Percentiles rank a stretch among this genome's conserved stretches.
These are phyloP conservation scores for Rhinogobio ventralis DNA, from an alignment of 2,797 vertebrate genomes.

Conservation along the genomic window DNA sequence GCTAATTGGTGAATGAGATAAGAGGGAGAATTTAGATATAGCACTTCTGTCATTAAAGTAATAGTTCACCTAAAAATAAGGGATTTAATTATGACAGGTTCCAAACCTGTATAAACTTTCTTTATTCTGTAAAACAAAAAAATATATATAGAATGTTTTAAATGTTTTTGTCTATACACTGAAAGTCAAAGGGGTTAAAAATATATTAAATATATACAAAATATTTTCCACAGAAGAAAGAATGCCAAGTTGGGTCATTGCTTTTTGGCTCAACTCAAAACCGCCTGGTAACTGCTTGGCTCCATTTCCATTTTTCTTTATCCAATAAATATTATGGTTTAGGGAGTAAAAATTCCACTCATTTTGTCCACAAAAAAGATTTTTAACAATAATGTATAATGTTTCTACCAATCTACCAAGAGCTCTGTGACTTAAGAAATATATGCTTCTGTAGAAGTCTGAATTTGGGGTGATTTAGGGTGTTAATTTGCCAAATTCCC, in stretches of 20 bases:
- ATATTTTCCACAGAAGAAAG: neutral
- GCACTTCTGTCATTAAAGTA: neutral
- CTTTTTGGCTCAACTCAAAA: no score
- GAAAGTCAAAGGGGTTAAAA: no score
- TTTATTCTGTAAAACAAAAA: neutral
- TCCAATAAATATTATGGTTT: neutral
- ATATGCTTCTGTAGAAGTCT: neutral
- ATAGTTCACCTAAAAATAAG: neutral
- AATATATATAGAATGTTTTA: neutral
- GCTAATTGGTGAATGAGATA: neutral
- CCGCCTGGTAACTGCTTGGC: no score
- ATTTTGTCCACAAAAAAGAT: neutral
- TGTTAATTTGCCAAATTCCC: neutral
- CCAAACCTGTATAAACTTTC: neutral
- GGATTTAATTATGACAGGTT: neutral
- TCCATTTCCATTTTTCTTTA: neutral
- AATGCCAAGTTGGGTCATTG: neutral
- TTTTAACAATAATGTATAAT: neutral
- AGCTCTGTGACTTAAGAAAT: neutral
- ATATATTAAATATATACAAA: no score
- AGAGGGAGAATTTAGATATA: neutral
- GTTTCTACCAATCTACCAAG: neutral
- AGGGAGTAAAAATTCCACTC: neutral
- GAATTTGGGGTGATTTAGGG: neutral
- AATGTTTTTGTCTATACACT: neutral